These are phyloP conservation scores for Acanthosepion lycidas DNA, from an alignment of 2,888 invertebrate genomes.

Conservation along the genomic window DNA sequence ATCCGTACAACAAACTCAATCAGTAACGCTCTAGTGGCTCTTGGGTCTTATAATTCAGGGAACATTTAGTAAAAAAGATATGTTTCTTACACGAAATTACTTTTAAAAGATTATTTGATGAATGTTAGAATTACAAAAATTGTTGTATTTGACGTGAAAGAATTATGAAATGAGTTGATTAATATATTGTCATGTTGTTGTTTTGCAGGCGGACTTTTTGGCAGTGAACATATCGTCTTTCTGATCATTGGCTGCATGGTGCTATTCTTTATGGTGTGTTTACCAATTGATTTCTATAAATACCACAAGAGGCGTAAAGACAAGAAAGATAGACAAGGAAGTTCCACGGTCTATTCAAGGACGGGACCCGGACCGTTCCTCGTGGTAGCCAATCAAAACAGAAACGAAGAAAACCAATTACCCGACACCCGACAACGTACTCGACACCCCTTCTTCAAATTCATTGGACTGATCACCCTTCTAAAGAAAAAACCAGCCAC, in stretches of 20 bases:
- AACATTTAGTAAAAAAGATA: too few species aligned
- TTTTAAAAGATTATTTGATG: too few species aligned
- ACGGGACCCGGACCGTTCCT: slow-evolving; percentile 36
- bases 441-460: neutral
- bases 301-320: slow-evolving; percentile 43
- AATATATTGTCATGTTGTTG: neutral
- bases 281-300: slow-evolving; percentile 39
- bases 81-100: too few species aligned
- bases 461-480: neutral
- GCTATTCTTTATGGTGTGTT: slow-evolving; percentile 39
- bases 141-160: too few species aligned
- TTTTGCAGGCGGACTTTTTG: neutral
- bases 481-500: neutral
- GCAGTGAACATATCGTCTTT: slow-evolving; percentile 44
- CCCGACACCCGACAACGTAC: neutral
- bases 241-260: slow-evolving; percentile 43
- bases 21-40: too few species aligned
- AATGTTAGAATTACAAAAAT: too few species aligned
- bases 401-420: neutral
- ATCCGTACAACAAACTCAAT: too few species aligned
- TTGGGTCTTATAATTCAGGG: too few species aligned
- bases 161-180: neutral
- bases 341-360: neutral
- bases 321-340: slow-evolving; percentile 23
- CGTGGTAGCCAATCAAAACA: neutral